phyloP scores from a whole-genome alignment of 64 coral and sea anemone species.

The Astreopora myriophthalma region DNA sequence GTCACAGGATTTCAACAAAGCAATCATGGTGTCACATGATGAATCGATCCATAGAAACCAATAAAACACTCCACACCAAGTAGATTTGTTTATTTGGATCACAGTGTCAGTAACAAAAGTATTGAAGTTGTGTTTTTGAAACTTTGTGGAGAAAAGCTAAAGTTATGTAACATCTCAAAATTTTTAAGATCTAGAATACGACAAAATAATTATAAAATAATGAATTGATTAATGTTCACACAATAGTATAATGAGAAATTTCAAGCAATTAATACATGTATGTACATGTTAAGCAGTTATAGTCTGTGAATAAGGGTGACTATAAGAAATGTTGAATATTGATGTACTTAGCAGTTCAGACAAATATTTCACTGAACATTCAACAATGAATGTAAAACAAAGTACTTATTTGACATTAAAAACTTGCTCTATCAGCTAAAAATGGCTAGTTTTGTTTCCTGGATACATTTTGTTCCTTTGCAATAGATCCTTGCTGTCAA shows the following conservation, averaged over 20 bases:
- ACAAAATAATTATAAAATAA: not conserved
- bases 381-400: not conserved
- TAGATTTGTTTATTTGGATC: not conserved
- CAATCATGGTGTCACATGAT: not conserved
- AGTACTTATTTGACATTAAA: not conserved
- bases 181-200: not conserved
- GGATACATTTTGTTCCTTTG: not conserved
- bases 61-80: not conserved
- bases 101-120: not conserved
- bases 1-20: not conserved
- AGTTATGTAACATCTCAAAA: too few species aligned
- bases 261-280: too few species aligned
- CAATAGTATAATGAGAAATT: not conserved
- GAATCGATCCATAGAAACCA: not conserved
- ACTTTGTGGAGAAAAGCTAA: not conserved
- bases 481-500: too few species aligned
- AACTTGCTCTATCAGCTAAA: not conserved
- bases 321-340: too few species aligned
- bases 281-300: too few species aligned
- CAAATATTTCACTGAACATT: not conserved
- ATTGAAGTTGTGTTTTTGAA: conserved; percentile 9
- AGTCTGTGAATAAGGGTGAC: too few species aligned
- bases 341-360: too few species aligned
- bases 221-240: not conserved
- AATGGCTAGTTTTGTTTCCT: not conserved